Conservation (phyloP, 2,888 invertebrate species). For the Melieria picta region DNA sequence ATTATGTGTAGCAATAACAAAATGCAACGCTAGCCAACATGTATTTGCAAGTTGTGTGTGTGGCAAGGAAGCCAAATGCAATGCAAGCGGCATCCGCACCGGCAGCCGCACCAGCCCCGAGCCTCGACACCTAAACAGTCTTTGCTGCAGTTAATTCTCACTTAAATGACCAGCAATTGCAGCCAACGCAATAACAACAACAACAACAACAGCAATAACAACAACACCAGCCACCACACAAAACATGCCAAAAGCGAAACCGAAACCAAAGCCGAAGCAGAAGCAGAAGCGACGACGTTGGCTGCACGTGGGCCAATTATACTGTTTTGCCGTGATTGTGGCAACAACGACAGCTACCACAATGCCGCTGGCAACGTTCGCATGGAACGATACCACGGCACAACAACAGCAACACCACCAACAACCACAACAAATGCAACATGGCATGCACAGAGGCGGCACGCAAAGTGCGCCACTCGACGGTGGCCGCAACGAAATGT, state of each 20-base stretch:
- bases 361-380: slow-evolving; percentile 27
- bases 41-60: too few species aligned
- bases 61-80: too few species aligned
- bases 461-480: not conserved
- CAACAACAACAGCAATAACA: slow-evolving; percentile 17
- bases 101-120: too few species aligned
- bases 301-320: slow-evolving; percentile 38
- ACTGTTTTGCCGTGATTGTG: slow-evolving; percentile 19
- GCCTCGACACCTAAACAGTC: too few species aligned
- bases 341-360: slow-evolving; percentile 10
- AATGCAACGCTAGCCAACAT: too few species aligned
- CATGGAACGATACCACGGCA: slow-evolving; percentile 17
- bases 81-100: too few species aligned
- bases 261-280: slow-evolving; percentile 34
- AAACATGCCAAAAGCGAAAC: slow-evolving; percentile 42
- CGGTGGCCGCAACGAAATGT: slow-evolving; percentile 15
- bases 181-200: slow-evolving; percentile 15
- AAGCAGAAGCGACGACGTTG: slow-evolving; percentile 37
- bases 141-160: not conserved
- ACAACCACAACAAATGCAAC: not conserved
- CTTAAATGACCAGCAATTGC: not conserved
- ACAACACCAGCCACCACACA: slow-evolving; percentile 1
- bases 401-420: not conserved
- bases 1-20: too few species aligned
- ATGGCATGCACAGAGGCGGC: not conserved